Conservation (phyloP, 1,140 invertebrate genomes). For the Psilanteris sp. region DNA sequence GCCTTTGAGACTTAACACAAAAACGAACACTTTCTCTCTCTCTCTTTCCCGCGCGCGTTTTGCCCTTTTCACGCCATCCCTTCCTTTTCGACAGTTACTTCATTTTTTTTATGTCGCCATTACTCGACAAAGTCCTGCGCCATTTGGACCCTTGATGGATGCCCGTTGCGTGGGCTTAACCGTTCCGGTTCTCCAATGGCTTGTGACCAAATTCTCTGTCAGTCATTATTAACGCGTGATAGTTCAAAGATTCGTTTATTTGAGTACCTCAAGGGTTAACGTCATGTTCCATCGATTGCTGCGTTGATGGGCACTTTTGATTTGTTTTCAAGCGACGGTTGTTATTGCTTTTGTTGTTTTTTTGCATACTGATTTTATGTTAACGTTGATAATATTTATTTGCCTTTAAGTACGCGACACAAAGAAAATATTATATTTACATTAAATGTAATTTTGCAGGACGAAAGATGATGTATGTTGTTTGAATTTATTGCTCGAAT, state of each 20-base stretch:
- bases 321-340: too few relatives aligned
- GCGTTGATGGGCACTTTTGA: too few relatives aligned
- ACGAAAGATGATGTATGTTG: too few relatives aligned
- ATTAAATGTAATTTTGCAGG: too few relatives aligned
- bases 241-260: conserved; percentile 46
- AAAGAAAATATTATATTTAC: too few relatives aligned
- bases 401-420: too few relatives aligned
- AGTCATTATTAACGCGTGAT: conserved; percentile 37
- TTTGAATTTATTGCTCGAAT: too few relatives aligned
- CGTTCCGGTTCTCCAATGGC: conserved; percentile 67
- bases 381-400: too few relatives aligned
- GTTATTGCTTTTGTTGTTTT: too few relatives aligned
- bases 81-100: conserved; percentile 39
- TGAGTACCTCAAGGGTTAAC: conserved; percentile 17
- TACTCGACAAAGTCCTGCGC: conserved; percentile 76
- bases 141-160: conserved; percentile 74
- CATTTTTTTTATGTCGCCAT: conserved; percentile 72
- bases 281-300: not conserved
- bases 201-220: conserved; percentile 65
- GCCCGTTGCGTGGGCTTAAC: conserved; percentile 73
- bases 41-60: conserved; percentile 44
- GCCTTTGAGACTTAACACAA: conserved; percentile 67
- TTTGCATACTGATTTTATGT: too few relatives aligned
- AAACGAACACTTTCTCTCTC: conserved; percentile 52
- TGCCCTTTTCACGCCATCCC: conserved; percentile 55